Conservation (phyloP, 2,113 vertebrate genomes). For the Morone saxatilis region DNA sequence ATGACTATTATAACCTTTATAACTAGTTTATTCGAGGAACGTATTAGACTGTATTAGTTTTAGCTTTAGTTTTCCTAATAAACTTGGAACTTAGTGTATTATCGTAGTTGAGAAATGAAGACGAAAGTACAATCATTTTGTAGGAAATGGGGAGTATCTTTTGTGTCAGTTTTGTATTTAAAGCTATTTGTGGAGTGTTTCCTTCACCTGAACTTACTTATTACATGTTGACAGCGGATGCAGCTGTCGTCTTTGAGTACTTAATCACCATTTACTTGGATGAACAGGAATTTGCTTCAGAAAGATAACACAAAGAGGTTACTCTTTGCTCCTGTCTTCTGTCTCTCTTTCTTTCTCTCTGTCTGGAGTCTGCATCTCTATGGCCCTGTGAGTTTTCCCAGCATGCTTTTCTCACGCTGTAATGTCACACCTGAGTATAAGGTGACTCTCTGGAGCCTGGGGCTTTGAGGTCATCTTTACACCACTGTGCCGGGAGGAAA, state of each 20-base stretch:
- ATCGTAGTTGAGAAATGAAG: not conserved
- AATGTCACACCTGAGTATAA: slow-evolving; percentile 86
- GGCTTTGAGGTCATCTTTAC: slow-evolving; percentile 76
- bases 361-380: slow-evolving; percentile 30
- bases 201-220: not conserved
- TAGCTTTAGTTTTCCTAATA: not conserved
- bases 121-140: not conserved
- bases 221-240: not conserved
- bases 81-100: not conserved
- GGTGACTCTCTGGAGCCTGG: slow-evolving; percentile 74
- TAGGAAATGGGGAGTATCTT: not conserved
- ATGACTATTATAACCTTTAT: not conserved
- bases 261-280: not conserved
- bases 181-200: not conserved
- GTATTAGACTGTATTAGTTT: not conserved
- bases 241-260: not conserved
- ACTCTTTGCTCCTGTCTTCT: slow-evolving; percentile 33
- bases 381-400: slow-evolving; percentile 75
- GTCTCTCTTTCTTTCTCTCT: slow-evolving; percentile 43
- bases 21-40: not conserved
- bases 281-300: slow-evolving; percentile 17
- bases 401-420: slow-evolving; percentile 83
- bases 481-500: slow-evolving; percentile 63
- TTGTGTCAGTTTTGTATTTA: not conserved
- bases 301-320: slow-evolving; percentile 31